Base-by-base conservation (phyloP, 1,140 invertebrate genomes). In the Neodiprion lecontei region DNA sequence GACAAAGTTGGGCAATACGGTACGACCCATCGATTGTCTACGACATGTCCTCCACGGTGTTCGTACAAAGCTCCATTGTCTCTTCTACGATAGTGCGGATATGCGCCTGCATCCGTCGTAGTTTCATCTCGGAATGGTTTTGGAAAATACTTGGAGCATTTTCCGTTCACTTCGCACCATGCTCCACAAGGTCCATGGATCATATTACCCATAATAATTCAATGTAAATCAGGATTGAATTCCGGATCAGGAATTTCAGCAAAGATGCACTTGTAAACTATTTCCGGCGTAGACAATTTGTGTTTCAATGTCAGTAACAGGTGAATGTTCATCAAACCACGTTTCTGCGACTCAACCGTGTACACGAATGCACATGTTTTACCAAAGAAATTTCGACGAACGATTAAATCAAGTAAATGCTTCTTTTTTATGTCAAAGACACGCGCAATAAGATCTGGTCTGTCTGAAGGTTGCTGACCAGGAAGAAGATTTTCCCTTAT, bases 331-430 rank as follows among this genome's bases (percentile, higher is more conserved):
- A 89, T 88, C 23, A 89, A 76, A 9, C 89, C 89, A 77, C 86
- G 77, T 79, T 91, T 90, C 78, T 90, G 89, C 74, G 85, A 90
- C 78, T 91, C 89, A 50, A 90, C 79, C 11, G 83, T 78, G 74
- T 87, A 87, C 78, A 89, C 79, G 70, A 79, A 83, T 48, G 85
- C 85, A 21, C 74, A 50, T 21, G 81, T 76, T 66, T 79, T 73
- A 12, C 88, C 86, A 77, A 86, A 82, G 14, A 53, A 10, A 10
- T 53, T 14, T 53, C 14, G 50, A 10, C 50, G 50, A 10, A 53
- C 50, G 14, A 53, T 53, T 53, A 53, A 14, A 53, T 53, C 50
- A 10, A 53, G 9, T 9, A 53, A 14, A 53, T 9, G 9, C 9
- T 53, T 14, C 14, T 53, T 53, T 14, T 53, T 53, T 9, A 53